phyloP scores from a whole-genome alignment of 2,888 invertebrate species.

The Watsonalla cultraria region DNA sequence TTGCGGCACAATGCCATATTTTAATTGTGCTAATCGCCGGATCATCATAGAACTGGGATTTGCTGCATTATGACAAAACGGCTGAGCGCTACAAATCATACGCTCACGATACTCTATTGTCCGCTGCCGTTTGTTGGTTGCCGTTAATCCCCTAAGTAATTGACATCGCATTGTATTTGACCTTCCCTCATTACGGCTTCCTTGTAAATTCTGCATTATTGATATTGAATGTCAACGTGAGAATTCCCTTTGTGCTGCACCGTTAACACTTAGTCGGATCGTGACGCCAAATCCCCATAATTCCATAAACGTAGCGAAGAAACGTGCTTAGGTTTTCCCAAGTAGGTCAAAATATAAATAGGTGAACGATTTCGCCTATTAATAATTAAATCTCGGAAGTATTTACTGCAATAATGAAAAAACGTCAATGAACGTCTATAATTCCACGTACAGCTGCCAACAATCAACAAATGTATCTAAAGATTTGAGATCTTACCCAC shows the following conservation, averaged over 20 bases:
- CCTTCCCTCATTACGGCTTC: conserved; percentile 62
- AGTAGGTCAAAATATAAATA: conserved; percentile 8
- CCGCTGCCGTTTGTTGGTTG: conserved; percentile 28
- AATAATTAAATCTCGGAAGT: background rate
- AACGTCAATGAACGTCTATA: background rate
- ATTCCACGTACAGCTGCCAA: background rate
- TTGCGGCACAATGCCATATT: conserved; percentile 42
- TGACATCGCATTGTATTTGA: conserved; percentile 44
- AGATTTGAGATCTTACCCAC: background rate
- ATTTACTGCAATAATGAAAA: background rate
- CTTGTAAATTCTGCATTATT: conserved; percentile 21
- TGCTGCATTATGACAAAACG: conserved; percentile 51
- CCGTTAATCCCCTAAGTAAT: conserved; percentile 41
- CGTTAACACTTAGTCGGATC: background rate
- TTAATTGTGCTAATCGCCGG: conserved; percentile 30
- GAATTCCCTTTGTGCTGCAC: conserved; percentile 3
- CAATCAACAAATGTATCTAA: background rate
- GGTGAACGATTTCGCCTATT: conserved; percentile 6
- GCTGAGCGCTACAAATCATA: conserved; percentile 19
- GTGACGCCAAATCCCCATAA: background rate
- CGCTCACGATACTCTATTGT: conserved; percentile 20
- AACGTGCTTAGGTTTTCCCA: background rate
- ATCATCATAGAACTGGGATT: conserved; percentile 23
- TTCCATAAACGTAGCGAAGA: background rate
- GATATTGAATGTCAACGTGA: conserved; percentile 3